These are phyloP conservation scores for Agonopterix subpropinquella DNA, from an alignment of 2,888 invertebrate species.

Conservation along the genomic window DNA sequence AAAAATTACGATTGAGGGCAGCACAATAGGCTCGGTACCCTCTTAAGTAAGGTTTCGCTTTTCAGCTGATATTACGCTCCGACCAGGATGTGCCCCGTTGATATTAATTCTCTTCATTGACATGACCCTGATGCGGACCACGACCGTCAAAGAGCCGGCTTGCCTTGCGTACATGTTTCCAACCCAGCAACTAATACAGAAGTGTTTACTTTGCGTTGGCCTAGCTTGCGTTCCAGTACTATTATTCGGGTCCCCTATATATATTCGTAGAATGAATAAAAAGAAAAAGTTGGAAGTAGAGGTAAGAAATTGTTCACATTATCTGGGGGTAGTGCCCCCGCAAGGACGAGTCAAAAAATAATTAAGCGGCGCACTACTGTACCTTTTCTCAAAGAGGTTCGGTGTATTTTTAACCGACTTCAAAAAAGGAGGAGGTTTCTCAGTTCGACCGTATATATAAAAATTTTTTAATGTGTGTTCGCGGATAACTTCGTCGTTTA, in stretches of 20 bases:
- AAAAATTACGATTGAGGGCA: too few relatives aligned
- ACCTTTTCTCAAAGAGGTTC: too few relatives aligned
- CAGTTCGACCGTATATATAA: too few relatives aligned
- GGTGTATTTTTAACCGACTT: too few relatives aligned
- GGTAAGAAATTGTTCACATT: not conserved
- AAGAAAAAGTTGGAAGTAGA: constrained; percentile 15
- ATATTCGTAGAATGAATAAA: constrained; percentile 12
- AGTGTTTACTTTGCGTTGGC: constrained; percentile 72
- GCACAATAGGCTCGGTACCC: too few relatives aligned
- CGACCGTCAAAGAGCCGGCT: constrained; percentile 27
- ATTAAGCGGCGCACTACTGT: too few relatives aligned
- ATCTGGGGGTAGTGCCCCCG: too few relatives aligned
- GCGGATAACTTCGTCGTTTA: too few relatives aligned
- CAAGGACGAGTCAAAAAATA: too few relatives aligned
- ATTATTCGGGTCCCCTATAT: constrained; percentile 81
- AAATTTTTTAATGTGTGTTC: too few relatives aligned
- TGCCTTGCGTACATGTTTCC: constrained; percentile 77
- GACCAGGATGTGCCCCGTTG: constrained; percentile 80
- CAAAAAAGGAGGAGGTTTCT: too few relatives aligned
- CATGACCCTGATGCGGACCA: constrained; percentile 77
- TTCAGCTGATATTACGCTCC: constrained; percentile 26
- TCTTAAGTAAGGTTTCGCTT: not conserved
- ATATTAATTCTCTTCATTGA: constrained; percentile 86
- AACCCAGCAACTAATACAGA: constrained; percentile 73
- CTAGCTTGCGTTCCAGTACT: constrained; percentile 82